These are phyloP conservation scores for Crematogaster levior DNA, from an alignment of 2,888 invertebrate species.

Conservation along the genomic window DNA sequence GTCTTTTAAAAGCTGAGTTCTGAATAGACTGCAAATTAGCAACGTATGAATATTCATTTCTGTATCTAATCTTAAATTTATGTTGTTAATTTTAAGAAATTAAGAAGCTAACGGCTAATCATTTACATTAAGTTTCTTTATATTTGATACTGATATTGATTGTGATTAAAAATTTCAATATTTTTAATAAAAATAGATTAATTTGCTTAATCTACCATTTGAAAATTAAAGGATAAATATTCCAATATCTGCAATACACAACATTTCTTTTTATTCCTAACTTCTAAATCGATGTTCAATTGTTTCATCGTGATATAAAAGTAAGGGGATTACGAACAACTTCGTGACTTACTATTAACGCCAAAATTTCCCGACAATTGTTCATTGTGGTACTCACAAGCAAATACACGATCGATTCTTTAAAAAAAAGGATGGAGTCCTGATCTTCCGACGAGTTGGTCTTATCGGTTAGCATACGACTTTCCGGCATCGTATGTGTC, in stretches of 20 bases:
- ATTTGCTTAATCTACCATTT: neutral
- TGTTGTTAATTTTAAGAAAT: neutral
- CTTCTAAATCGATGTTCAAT: neutral
- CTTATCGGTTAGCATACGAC: conserved; percentile 41
- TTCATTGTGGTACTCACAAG: neutral
- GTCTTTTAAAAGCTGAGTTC: conserved; percentile 13
- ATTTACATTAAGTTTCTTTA: neutral
- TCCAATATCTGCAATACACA: neutral
- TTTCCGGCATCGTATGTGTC: conserved; percentile 50
- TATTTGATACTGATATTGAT: neutral
- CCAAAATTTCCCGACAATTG: neutral
- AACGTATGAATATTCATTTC: conserved; percentile 5
- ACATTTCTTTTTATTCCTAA: neutral
- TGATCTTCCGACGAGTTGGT: conserved; percentile 7
- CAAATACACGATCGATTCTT: conserved; percentile 14
- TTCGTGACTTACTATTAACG: neutral
- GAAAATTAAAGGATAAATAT: neutral
- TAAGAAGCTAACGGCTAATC: neutral
- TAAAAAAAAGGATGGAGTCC: conserved; percentile 29
- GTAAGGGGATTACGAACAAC: neutral
- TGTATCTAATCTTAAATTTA: neutral
- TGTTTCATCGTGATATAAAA: neutral
- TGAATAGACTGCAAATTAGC: conserved; percentile 16
- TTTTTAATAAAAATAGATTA: conserved; percentile 10
- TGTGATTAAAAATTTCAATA: neutral